Conservation (phyloP, 92 coral and sea anemone genomes). For the Epizoanthus fatuus region DNA sequence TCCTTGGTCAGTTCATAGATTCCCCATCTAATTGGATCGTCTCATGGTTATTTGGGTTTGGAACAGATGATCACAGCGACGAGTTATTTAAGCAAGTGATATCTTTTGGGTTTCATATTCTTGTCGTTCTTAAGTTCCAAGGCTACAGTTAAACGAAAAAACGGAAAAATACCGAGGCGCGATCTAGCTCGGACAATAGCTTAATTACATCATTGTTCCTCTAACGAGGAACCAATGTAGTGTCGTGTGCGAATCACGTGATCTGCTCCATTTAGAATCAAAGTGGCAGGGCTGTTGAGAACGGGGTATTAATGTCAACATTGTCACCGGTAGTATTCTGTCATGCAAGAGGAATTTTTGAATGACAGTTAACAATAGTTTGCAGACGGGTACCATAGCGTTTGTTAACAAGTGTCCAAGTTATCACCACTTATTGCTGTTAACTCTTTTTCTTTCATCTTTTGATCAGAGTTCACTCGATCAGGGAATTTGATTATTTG, state of each 20-base stretch:
- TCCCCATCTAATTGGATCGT: background rate
- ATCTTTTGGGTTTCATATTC: conserved; percentile 43
- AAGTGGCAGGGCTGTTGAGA: background rate
- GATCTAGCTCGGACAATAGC: conserved; percentile 29
- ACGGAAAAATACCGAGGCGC: conserved; percentile 3
- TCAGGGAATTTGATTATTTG: too few species aligned
- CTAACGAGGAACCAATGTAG: conserved; percentile 10
- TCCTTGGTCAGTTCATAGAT: conserved; percentile 10
- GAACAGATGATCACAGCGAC: background rate
- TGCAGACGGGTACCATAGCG: conserved; percentile 25
- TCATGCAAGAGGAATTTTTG: conserved; percentile 82
- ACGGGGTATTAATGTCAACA: conserved; percentile 48
- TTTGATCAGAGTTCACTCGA: too few species aligned
- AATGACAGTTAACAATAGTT: conserved; percentile 31
- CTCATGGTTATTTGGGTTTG: background rate
- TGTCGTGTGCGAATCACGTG: conserved; percentile 18
- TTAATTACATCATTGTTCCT: conserved; percentile 39
- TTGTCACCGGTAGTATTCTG: conserved; percentile 65
- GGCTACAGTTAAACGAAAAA: background rate
- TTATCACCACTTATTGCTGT: too few species aligned
- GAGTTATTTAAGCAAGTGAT: conserved; percentile 9
- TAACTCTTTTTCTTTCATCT: too few species aligned
- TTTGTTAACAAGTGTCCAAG: background rate
- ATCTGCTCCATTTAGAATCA: conserved; percentile 21
- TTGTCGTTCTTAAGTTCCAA: background rate